Evolutionary conservation across 2,888 invertebrate species (phyloP).

Genomic region (Ectropis crepuscularia): DNA sequence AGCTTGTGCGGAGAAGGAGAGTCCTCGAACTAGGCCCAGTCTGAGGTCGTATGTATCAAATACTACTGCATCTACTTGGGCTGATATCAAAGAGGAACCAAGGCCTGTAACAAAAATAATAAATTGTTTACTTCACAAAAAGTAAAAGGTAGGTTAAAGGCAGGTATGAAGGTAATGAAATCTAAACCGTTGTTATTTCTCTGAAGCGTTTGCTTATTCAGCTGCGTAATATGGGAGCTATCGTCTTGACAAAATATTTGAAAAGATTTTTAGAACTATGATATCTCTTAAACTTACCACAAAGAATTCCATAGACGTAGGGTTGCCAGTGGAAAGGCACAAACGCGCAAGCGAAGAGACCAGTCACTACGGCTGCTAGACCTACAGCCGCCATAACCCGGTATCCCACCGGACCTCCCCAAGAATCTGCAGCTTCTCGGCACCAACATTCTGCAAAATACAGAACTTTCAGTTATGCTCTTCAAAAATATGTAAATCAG

Average conservation of each 20-base stretch:
- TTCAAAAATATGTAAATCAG: too few species aligned
- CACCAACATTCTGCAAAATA: conserved; percentile 78
- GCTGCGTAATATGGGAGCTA: too few species aligned
- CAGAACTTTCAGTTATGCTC: too few species aligned
- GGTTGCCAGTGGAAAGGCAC: conserved; percentile 64
- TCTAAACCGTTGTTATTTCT: too few species aligned
- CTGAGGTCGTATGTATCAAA: conserved; percentile 78
- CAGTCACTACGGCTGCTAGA: conserved; percentile 58
- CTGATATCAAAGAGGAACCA: conserved; percentile 75
- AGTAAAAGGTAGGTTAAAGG: too few species aligned
- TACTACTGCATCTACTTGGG: conserved; percentile 78
- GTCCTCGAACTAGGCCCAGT: conserved; percentile 65
- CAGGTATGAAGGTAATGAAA: too few species aligned
- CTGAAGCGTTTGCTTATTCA: too few species aligned
- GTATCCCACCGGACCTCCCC: conserved; percentile 72
- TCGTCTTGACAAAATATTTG: too few species aligned
- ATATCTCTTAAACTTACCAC: conserved; percentile 53
- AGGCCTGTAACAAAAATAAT: conserved; percentile 62
- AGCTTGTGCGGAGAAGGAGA: conserved; percentile 76
- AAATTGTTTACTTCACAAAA: not conserved
- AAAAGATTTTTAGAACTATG: too few species aligned
- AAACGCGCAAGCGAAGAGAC: conserved; percentile 66
- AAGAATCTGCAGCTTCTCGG: conserved; percentile 78
- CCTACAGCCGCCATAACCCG: conserved; percentile 71
- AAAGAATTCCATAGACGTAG: conserved; percentile 67